Conservation (phyloP, 2,797 vertebrate genomes). For the Sarcoramphus papa region DNA sequence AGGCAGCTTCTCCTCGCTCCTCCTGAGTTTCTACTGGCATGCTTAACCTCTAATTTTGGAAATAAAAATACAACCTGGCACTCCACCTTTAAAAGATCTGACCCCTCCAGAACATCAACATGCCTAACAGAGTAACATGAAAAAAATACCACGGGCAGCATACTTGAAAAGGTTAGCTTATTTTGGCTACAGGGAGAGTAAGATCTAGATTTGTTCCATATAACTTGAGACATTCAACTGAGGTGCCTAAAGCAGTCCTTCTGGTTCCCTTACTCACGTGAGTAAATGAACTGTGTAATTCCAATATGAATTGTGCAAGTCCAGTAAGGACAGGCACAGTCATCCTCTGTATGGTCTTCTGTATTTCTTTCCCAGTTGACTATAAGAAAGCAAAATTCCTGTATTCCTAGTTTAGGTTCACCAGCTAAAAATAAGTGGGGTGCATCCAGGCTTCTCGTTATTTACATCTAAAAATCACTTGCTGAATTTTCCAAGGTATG, state of each 20-base stretch:
- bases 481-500: neutral
- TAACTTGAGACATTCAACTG: neutral
- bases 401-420: neutral
- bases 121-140: neutral
- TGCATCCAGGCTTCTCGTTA: neutral
- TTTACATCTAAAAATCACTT: neutral
- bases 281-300: neutral
- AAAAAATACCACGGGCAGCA: neutral
- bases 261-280: neutral
- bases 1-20: slow-evolving; percentile 24
- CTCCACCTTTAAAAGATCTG: neutral
- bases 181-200: neutral
- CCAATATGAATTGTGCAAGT: neutral
- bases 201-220: neutral
- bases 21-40: slow-evolving; percentile 29
- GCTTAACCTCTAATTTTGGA: slow-evolving; percentile 45
- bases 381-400: neutral
- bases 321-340: neutral
- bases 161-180: neutral
- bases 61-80: slow-evolving; percentile 58
- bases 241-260: neutral
- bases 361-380: neutral
- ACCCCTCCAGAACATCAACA: neutral
- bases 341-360: neutral
- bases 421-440: neutral